Percentiles rank a stretch among this genome's conserved stretches.
phyloP scores from a whole-genome alignment of 2,113 vertebrate genomes.

The Phycodurus eques region DNA sequence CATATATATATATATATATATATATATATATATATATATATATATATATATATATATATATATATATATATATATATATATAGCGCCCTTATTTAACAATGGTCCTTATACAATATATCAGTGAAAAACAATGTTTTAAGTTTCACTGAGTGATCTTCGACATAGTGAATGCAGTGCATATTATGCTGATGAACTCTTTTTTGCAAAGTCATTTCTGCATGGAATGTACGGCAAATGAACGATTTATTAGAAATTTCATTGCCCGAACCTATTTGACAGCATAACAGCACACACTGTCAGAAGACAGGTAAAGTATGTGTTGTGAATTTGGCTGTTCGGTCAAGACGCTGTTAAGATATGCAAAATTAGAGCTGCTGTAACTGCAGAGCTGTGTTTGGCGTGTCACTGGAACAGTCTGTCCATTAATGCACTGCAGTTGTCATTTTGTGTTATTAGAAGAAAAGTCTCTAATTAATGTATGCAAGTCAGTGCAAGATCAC shows the following conservation, averaged over 20 bases:
- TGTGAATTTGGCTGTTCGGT: slow-evolving; percentile 31
- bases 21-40: too few species aligned
- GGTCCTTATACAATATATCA: neutral
- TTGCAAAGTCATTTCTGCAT: neutral
- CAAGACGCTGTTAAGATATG: slow-evolving; percentile 45
- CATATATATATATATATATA: too few species aligned
- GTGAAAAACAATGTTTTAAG: neutral
- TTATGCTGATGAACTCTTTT: neutral
- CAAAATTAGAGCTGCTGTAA: slow-evolving; percentile 20
- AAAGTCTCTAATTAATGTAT: slow-evolving; percentile 63
- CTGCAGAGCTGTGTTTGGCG: slow-evolving; percentile 33
- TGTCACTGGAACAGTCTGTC: slow-evolving; percentile 35
- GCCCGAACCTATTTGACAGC: neutral
- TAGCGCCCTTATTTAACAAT: neutral
- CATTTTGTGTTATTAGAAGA: slow-evolving; percentile 48
- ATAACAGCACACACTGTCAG: neutral
- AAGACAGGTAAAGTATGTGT: neutral
- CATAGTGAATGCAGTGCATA: neutral
- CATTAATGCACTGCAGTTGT: slow-evolving; percentile 44
- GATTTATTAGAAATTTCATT: neutral
- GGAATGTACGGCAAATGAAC: neutral
- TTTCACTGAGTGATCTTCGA: neutral
- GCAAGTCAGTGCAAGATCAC: slow-evolving; percentile 62
- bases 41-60: too few species aligned
- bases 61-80: too few species aligned